These are phyloP conservation scores for Limenitis camilla DNA, from an alignment of 2,888 invertebrate genomes.

Conservation along the genomic window DNA sequence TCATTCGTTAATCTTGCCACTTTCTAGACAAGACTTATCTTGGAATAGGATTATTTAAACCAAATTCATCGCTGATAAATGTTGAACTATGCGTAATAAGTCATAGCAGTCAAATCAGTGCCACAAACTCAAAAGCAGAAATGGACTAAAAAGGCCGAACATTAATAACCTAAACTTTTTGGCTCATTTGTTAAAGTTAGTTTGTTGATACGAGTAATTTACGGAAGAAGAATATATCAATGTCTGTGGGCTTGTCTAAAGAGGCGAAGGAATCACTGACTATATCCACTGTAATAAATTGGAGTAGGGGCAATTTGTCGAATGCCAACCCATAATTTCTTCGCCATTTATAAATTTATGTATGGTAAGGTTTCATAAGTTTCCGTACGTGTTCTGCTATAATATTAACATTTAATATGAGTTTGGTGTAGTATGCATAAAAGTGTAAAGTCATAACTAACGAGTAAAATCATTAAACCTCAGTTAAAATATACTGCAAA, in stretches of 20 bases:
- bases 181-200: background rate
- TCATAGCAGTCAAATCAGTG: too few species aligned
- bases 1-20: too few species aligned
- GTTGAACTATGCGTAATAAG: too few species aligned
- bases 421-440: too few species aligned
- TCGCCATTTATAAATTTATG: slow-evolving; percentile 19
- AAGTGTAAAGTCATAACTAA: too few species aligned
- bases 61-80: too few species aligned
- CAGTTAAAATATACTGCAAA: too few species aligned
- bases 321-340: slow-evolving; percentile 24
- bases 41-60: too few species aligned
- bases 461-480: too few species aligned
- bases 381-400: background rate
- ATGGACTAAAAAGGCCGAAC: too few species aligned
- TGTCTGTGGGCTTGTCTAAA: slow-evolving; percentile 24
- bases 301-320: slow-evolving; percentile 41
- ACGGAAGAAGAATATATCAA: slow-evolving; percentile 35
- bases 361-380: background rate
- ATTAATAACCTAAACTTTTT: background rate
- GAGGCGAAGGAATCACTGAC: slow-evolving; percentile 26
- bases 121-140: too few species aligned
- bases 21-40: too few species aligned
- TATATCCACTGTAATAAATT: slow-evolving; percentile 42
- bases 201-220: slow-evolving; percentile 27
- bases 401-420: background rate